Base-by-base conservation (phyloP, 2,797 vertebrate species). In the Telmatherina bonti region DNA sequence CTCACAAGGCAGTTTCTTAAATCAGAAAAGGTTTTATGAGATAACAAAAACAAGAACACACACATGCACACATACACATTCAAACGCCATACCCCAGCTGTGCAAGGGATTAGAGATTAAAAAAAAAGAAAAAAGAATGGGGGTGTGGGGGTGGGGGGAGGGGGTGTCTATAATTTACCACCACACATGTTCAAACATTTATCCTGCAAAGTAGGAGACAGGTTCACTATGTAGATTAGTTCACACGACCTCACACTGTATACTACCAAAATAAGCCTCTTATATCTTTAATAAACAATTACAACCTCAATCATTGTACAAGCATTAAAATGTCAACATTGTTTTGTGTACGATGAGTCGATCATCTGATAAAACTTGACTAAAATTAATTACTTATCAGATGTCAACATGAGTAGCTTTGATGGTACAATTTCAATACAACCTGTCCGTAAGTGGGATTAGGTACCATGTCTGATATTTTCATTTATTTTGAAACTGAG, bases 21-120 rank as follows among this genome's bases (percentile, higher is more conserved):
- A 43, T 20, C 16, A 43, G 18, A 43, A 43, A 20, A 7, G 41
- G 41, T 20, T 43, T 43, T 20, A 43, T 8, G 18, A 20, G 41
- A 18, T 43, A 43, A 43, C 2, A 41, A 16, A 41, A 41, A 41
- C 35, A 36, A 36, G 35, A 36, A 61, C 36, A 53, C 22, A 41
- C 24, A 12, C 20, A 31, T 11, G 35, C 51, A 56, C 27, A 36
- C 22, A 54, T 8, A 36, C 22, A 66, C 41, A 74, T 36, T 58
- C 43, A 67, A 54, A 72, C 26, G 41, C 8, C 64, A 47, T 26
- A 72, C 24, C 60, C 79, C 78, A 84, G 76, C 85, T 89, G 87
- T 74, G 74, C 41, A 13, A 67, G 53, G 71, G 86, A 91, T 89
- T 89, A 84, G 54, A 84, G 87, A 88, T 89, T 85, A 86, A 62